phyloP scores from a whole-genome alignment of 2,888 invertebrate species.

The Cheilosia impressa region DNA sequence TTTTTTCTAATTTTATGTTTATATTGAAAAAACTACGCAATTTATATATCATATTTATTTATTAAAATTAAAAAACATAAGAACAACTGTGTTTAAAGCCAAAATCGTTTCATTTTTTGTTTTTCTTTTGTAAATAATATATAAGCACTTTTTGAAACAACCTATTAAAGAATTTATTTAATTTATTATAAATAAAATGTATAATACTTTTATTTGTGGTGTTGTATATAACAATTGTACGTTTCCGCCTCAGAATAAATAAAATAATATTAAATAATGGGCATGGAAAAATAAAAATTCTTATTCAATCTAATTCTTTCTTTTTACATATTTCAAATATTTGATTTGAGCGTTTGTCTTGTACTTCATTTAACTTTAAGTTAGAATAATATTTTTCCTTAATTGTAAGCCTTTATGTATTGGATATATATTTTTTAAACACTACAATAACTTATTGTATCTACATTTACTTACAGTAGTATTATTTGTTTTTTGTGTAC shows the following conservation, averaged over 20 bases:
- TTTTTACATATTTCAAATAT: slow-evolving; percentile 41
- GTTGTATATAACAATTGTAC: slow-evolving; percentile 24
- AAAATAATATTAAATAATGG: slow-evolving; percentile 5
- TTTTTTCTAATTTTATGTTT: slow-evolving; percentile 4
- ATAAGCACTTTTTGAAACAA: slow-evolving; percentile 48
- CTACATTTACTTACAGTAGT: slow-evolving; percentile 14
- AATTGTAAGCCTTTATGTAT: slow-evolving; percentile 2
- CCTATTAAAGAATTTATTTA: slow-evolving; percentile 15
- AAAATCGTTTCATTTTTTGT: slow-evolving; percentile 20
- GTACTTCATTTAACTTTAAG: slow-evolving; percentile 57
- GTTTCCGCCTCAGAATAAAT: background rate
- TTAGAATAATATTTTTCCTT: slow-evolving; percentile 50
- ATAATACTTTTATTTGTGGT: slow-evolving; percentile 17
- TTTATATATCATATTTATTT: slow-evolving; percentile 31
- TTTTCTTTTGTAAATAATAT: slow-evolving; percentile 45
- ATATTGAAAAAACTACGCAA: slow-evolving; percentile 36
- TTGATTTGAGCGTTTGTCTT: slow-evolving; percentile 65
- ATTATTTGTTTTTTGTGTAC: slow-evolving; percentile 16
- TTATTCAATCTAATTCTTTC: background rate
- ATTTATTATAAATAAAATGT: slow-evolving; percentile 26
- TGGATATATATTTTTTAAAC: slow-evolving; percentile 17
- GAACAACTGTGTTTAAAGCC: slow-evolving; percentile 53
- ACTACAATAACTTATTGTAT: slow-evolving; percentile 39
- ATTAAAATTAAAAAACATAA: slow-evolving; percentile 35
- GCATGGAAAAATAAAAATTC: background rate